These are phyloP conservation scores for Sander vitreus DNA, from an alignment of 2,113 vertebrate genomes.

Conservation along the genomic window DNA sequence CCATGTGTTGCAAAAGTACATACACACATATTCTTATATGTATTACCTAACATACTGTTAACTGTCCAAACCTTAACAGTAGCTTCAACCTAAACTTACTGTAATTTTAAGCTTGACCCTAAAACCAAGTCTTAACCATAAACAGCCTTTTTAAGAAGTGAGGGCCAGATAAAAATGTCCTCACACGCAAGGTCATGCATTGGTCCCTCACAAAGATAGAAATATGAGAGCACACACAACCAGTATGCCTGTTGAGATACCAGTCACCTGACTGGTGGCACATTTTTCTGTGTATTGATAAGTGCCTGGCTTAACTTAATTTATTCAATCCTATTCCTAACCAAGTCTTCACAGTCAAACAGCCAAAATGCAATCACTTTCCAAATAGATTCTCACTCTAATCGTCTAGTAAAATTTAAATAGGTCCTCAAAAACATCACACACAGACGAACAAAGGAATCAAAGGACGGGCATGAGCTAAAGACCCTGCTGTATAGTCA, in stretches of 20 bases:
- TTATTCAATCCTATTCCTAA: not conserved
- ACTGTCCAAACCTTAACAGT: not conserved
- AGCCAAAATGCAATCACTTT: not conserved
- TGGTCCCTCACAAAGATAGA: not conserved
- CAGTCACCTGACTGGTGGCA: not conserved
- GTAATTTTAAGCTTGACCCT: not conserved
- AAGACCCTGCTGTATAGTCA: not conserved
- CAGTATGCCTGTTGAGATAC: too few species aligned
- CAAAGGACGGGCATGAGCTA: not conserved
- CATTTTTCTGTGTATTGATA: too few species aligned
- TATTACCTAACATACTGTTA: not conserved
- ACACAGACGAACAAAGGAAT: not conserved
- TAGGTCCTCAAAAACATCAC: too few species aligned
- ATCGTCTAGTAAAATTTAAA: too few species aligned
- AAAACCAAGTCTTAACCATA: not conserved
- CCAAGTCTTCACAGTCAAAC: not conserved
- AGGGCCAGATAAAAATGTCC: not conserved
- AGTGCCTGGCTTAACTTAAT: not conserved
- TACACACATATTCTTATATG: not conserved
- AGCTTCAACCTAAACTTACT: not conserved
- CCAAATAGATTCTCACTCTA: too few species aligned
- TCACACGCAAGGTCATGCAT: not conserved
- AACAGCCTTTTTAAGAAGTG: not conserved
- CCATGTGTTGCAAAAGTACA: not conserved
- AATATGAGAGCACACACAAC: not conserved